Percentiles rank a stretch among this genome's conserved stretches.
Conservation (phyloP, 1,140 invertebrate genomes). For the Drosophila teissieri region DNA sequence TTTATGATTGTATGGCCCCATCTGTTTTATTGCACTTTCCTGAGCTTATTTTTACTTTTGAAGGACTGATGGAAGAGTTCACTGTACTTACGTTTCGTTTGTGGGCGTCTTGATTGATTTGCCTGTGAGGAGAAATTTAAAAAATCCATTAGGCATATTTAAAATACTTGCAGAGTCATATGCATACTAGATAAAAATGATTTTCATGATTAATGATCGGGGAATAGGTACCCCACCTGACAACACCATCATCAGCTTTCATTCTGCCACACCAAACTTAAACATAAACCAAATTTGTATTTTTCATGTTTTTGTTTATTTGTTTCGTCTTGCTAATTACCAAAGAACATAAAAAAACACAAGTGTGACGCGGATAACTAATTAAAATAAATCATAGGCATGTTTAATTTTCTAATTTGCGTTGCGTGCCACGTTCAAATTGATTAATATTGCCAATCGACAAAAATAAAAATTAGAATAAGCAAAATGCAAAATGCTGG, state of each 20-base stretch:
- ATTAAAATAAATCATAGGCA: constrained; percentile 48
- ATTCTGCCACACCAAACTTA: constrained; percentile 18
- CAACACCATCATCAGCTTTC: constrained; percentile 29
- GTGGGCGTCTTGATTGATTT: constrained; percentile 83
- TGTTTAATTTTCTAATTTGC: constrained; percentile 46
- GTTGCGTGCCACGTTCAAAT: constrained; percentile 47
- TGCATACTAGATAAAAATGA: constrained; percentile 9
- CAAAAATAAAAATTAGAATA: constrained; percentile 48
- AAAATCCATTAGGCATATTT: constrained; percentile 10
- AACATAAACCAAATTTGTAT: constrained; percentile 38
- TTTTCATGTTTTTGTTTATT: constrained; percentile 31
- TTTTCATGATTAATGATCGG: constrained; percentile 24
- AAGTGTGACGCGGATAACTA: constrained; percentile 29
- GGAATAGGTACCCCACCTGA: constrained; percentile 1
- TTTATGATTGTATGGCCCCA: constrained; percentile 42
- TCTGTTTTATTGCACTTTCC: constrained; percentile 41
- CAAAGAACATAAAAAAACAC: constrained; percentile 36
- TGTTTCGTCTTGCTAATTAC: constrained; percentile 51
- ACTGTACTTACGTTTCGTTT: constrained; percentile 83
- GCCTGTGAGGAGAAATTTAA: constrained; percentile 49
- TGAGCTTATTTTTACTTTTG: constrained; percentile 63
- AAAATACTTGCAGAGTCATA: neutral
- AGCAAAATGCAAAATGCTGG: constrained; percentile 80
- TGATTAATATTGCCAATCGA: constrained; percentile 36
- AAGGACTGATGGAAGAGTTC: constrained; percentile 2